Conservation (phyloP, 1,140 invertebrate genomes). For the Daktulosphaira vitifoliae region DNA sequence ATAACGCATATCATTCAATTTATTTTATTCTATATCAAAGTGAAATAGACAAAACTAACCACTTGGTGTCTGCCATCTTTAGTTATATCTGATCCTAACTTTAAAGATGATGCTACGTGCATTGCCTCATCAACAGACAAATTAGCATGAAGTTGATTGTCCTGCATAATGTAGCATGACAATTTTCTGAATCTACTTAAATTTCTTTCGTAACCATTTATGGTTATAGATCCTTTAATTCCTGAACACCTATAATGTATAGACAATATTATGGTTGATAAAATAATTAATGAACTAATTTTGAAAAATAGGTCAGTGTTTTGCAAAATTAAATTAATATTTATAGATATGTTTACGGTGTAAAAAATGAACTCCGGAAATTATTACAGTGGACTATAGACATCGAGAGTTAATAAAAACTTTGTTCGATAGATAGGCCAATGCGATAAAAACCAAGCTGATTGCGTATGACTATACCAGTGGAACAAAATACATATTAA, state of each 20-base stretch:
- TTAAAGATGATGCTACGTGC: conserved; percentile 83
- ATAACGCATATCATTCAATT: conserved; percentile 25
- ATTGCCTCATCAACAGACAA: conserved; percentile 89
- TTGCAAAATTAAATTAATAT: no score
- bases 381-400: not conserved
- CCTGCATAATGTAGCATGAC: conserved; percentile 96
- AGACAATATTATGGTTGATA: no score
- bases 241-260: conserved; percentile 54
- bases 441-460: no score
- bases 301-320: not conserved
- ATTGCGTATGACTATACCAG: no score
- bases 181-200: conserved; percentile 84
- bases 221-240: conserved; percentile 68
- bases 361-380: no score
- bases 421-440: not conserved
- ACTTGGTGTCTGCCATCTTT: conserved; percentile 68
- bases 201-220: conserved; percentile 80
- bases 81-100: conserved; percentile 63
- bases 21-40: not conserved
- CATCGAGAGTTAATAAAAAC: not conserved
- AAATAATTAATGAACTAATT: no score
- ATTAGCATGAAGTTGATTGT: conserved; percentile 89
- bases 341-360: no score
- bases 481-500: no score
- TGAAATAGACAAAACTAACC: conserved; percentile 50